phyloP scores from a whole-genome alignment of 2,797 vertebrate genomes.

The Parauchenoglanis punctatus region DNA sequence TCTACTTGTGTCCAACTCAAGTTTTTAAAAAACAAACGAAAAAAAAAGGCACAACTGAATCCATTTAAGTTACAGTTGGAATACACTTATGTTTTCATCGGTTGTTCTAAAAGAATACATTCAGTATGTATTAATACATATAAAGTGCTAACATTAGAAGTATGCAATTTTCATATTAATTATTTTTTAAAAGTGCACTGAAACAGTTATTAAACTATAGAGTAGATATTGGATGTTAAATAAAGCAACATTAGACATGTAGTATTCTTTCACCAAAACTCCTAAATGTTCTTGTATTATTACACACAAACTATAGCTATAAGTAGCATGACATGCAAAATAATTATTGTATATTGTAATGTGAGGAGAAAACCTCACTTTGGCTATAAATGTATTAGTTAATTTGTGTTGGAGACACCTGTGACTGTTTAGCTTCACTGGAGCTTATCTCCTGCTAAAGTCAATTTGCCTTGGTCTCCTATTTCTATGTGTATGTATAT shows the following conservation, averaged over 20 bases:
- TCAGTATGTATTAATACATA: background rate
- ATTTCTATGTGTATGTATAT: background rate
- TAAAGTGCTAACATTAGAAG: background rate
- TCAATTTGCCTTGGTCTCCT: conserved; percentile 6
- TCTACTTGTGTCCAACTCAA: background rate
- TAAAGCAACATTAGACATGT: background rate
- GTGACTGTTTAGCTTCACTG: conserved; percentile 68
- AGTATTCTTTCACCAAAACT: background rate
- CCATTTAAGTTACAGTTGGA: background rate
- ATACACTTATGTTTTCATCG: background rate
- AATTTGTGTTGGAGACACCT: background rate
- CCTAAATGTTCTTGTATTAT: background rate
- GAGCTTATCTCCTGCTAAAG: conserved; percentile 67
- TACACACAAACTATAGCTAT: background rate
- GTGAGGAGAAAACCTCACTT: background rate
- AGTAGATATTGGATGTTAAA: background rate
- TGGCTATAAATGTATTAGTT: background rate
- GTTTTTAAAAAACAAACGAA: background rate
- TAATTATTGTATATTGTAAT: background rate
- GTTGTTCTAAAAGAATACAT: background rate
- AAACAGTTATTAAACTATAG: background rate
- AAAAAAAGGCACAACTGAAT: background rate
- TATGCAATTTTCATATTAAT: background rate
- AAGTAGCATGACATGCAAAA: background rate
- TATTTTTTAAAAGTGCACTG: background rate